Percentiles rank a stretch among this genome's conserved stretches.
These are phyloP conservation scores for Festucalex cinctus DNA, from an alignment of 2,113 vertebrate genomes.

Conservation along the genomic window DNA sequence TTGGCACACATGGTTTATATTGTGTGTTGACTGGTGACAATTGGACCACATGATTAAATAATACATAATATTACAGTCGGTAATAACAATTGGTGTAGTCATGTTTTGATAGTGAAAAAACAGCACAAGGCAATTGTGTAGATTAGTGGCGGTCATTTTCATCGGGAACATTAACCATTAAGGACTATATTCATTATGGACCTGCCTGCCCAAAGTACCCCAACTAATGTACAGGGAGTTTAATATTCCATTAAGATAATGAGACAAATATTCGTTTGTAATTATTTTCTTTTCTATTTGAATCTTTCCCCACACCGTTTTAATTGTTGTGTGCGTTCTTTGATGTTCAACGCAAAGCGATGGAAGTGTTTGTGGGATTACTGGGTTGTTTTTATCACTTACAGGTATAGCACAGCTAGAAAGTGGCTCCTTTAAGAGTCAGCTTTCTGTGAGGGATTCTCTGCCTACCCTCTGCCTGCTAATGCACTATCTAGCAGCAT, in stretches of 20 bases:
- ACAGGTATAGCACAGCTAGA: conserved; percentile 55
- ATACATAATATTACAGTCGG: not conserved
- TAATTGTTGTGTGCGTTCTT: conserved; percentile 75
- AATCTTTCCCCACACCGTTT: conserved; percentile 53
- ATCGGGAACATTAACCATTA: not conserved
- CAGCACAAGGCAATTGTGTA: not conserved
- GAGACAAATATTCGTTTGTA: conserved; percentile 64
- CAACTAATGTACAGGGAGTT: not conserved
- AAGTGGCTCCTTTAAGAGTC: conserved; percentile 67
- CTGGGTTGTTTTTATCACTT: conserved; percentile 45
- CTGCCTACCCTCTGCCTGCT: conserved; percentile 28
- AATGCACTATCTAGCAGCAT: conserved; percentile 44
- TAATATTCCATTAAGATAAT: conserved; percentile 61
- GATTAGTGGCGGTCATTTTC: not conserved
- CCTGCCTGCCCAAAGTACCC: not conserved
- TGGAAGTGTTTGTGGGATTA: conserved; percentile 70
- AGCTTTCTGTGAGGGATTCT: conserved; percentile 49
- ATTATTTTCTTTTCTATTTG: conserved; percentile 49
- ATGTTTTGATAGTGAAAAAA: not conserved
- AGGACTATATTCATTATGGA: not conserved
- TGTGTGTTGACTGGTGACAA: not conserved
- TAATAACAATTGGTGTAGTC: not conserved
- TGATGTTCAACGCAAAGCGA: conserved; percentile 77
- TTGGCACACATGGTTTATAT: not conserved
- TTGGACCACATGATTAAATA: not conserved